These are phyloP conservation scores for Papilio helenus DNA, from an alignment of 1,140 invertebrate species.

Conservation along the genomic window DNA sequence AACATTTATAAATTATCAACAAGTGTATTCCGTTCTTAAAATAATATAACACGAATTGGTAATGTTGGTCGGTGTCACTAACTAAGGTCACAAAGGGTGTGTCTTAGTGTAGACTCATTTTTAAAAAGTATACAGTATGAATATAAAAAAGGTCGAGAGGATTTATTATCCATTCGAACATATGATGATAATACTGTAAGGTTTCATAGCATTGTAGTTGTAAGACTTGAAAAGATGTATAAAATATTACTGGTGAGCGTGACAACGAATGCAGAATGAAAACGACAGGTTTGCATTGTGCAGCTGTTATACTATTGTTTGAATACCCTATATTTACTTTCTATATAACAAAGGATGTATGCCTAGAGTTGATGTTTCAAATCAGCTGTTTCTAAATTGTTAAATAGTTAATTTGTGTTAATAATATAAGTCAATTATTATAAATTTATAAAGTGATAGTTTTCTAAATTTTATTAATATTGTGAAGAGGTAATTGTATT, in stretches of 20 bases:
- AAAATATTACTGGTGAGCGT: constrained; percentile 10
- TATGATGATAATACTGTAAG: not conserved
- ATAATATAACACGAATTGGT: no score
- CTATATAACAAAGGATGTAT: not conserved
- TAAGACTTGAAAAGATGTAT: constrained; percentile 5
- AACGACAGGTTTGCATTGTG: constrained; percentile 3
- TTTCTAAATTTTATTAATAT: no score
- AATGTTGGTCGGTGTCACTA: no score
- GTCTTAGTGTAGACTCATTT: no score
- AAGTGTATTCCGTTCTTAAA: no score
- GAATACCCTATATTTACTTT: not conserved
- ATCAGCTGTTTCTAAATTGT: not conserved
- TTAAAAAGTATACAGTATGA: no score
- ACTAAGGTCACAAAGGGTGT: no score
- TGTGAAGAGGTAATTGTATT: no score
- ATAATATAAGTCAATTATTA: no score
- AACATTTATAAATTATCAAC: no score
- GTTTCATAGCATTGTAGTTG: not conserved
- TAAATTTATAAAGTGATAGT: no score
- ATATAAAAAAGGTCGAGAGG: not conserved
- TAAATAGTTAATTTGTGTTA: not conserved
- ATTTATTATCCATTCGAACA: not conserved
- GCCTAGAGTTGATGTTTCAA: not conserved
- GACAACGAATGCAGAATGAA: not conserved
- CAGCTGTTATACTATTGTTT: constrained; percentile 5